Evolutionary conservation across 2,113 vertebrate species (phyloP).

Genomic region (Takifugu bimaculatus): DNA sequence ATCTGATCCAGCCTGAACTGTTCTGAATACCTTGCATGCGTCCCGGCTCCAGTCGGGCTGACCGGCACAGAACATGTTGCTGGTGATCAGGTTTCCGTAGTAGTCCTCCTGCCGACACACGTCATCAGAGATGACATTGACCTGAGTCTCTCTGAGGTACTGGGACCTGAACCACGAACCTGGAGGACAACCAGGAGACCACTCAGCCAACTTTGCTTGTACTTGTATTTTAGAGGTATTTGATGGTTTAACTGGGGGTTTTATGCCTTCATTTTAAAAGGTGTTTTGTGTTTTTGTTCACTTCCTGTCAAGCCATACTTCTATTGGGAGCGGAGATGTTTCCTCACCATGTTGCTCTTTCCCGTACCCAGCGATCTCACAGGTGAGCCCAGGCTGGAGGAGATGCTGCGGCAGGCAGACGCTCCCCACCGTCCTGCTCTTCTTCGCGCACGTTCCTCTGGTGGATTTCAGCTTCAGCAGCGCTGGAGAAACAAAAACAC

Average conservation of each 20-base stretch:
- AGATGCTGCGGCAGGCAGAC: conserved; percentile 80
- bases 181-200: conserved; percentile 4
- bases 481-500: conserved; percentile 62
- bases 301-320: background rate
- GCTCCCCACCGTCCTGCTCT: conserved; percentile 73
- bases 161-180: conserved; percentile 73
- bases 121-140: conserved; percentile 74
- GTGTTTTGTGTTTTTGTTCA: background rate
- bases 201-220: too few species aligned
- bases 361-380: conserved; percentile 88
- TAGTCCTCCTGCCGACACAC: conserved; percentile 75
- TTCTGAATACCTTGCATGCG: conserved; percentile 79
- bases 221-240: too few species aligned
- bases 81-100: conserved; percentile 74
- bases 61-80: conserved; percentile 89
- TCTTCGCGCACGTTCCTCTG: conserved; percentile 75
- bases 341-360: conserved; percentile 78
- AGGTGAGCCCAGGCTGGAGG: conserved; percentile 57
- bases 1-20: background rate
- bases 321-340: background rate
- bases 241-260: too few species aligned
- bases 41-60: conserved; percentile 80
- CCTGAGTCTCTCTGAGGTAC: conserved; percentile 76
- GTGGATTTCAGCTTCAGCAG: conserved; percentile 78
- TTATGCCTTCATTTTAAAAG: too few species aligned